These are phyloP conservation scores for Podargus strigoides DNA, from an alignment of 2,797 vertebrate genomes.

Conservation along the genomic window DNA sequence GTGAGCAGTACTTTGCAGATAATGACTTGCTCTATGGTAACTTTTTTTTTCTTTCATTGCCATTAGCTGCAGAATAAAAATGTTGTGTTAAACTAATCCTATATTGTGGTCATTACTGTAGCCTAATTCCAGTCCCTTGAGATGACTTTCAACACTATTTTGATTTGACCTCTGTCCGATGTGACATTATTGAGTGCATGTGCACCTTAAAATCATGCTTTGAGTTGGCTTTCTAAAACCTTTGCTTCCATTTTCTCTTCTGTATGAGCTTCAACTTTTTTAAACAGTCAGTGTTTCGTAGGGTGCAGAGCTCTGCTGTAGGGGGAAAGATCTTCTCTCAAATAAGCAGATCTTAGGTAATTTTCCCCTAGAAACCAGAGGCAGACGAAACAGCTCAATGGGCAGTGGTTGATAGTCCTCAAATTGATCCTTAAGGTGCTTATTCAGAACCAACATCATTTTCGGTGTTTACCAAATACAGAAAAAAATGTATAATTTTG, in stretches of 20 bases:
- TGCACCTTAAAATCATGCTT: neutral
- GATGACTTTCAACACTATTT: neutral
- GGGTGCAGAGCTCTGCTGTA: neutral
- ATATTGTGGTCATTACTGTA: neutral
- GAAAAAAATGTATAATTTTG: neutral
- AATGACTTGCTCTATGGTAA: neutral
- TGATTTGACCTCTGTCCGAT: neutral
- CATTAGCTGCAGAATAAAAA: neutral
- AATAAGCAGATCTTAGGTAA: neutral
- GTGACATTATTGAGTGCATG: neutral
- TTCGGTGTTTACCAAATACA: neutral
- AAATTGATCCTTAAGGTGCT: neutral
- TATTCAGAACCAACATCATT: neutral
- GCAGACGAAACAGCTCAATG: neutral
- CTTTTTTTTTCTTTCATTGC: neutral
- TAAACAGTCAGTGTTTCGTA: neutral
- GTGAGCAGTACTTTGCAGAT: neutral
- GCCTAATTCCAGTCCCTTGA: neutral
- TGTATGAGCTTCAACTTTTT: neutral
- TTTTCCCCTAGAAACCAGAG: neutral
- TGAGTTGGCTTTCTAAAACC: neutral
- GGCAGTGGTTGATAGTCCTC: neutral
- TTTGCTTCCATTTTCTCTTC: slow-evolving; percentile 8
- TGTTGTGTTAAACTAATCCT: neutral
- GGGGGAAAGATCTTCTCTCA: neutral